Evolutionary conservation across 2,113 vertebrate genomes (phyloP).

Genomic region (Tragulus kanchil): DNA sequence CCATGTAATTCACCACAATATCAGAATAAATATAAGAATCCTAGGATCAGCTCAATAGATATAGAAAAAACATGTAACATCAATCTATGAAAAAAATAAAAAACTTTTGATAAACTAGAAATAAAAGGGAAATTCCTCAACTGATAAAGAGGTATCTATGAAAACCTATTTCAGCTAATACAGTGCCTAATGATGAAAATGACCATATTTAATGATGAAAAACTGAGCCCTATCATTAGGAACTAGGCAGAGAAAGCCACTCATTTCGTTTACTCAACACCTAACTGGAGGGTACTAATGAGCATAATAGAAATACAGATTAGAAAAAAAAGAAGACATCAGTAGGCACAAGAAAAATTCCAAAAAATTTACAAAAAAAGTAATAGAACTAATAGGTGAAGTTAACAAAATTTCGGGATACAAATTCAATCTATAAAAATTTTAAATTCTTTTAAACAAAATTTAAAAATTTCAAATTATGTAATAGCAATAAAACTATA

Average conservation of each 20-base stretch:
- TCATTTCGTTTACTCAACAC: neutral
- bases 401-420: constrained; percentile 1
- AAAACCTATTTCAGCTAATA: neutral
- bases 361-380: neutral
- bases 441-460: neutral
- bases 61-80: neutral
- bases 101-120: neutral
- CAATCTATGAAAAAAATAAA: neutral
- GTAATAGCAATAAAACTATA: neutral
- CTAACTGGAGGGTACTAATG: neutral
- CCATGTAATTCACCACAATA: neutral
- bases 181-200: neutral
- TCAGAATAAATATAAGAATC: constrained; percentile 11
- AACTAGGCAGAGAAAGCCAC: neutral
- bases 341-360: neutral
- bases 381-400: neutral
- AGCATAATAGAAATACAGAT: neutral
- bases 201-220: neutral
- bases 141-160: neutral
- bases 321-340: neutral
- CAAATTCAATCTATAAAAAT: constrained; percentile 20
- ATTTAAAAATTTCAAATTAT: neutral
- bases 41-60: neutral
- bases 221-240: neutral
- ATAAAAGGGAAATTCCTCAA: neutral